Evolutionary conservation across 35 echinoderm and acorn worm species (phyloP).

Genomic region (Ptychodera flava): DNA sequence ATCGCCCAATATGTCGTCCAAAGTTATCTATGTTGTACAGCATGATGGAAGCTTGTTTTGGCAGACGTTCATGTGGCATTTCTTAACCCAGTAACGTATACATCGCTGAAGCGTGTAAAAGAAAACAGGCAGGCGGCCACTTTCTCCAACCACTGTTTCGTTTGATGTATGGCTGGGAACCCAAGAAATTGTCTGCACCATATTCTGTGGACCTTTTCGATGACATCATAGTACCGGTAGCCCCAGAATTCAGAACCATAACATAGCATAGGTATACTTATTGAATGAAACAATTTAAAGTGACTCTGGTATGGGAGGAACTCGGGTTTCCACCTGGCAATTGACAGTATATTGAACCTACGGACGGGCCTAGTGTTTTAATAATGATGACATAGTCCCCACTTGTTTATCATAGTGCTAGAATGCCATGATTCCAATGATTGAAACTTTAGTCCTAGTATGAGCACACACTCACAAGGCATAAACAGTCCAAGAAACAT

Average conservation of each 20-base stretch:
- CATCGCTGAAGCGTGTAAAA: background rate
- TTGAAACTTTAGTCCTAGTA: no score
- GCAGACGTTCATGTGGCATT: background rate
- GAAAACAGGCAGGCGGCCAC: background rate
- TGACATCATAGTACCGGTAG: background rate
- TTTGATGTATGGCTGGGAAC: background rate
- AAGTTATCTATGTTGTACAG: background rate
- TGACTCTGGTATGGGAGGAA: background rate
- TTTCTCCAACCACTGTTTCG: background rate
- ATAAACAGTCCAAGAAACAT: no score
- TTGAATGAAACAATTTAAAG: background rate
- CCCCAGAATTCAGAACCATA: background rate
- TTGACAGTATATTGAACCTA: background rate
- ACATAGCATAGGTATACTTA: background rate
- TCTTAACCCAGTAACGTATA: background rate
- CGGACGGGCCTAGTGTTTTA: no score
- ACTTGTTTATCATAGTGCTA: no score
- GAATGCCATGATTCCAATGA: no score
- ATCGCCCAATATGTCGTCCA: background rate
- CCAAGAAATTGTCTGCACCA: background rate
- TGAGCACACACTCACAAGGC: no score
- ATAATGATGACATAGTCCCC: no score
- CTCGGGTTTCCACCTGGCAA: background rate
- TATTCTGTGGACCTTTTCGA: background rate
- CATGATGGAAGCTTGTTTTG: background rate